phyloP scores from a whole-genome alignment of 2,113 vertebrate genomes.

The Chunga burmeisteri region DNA sequence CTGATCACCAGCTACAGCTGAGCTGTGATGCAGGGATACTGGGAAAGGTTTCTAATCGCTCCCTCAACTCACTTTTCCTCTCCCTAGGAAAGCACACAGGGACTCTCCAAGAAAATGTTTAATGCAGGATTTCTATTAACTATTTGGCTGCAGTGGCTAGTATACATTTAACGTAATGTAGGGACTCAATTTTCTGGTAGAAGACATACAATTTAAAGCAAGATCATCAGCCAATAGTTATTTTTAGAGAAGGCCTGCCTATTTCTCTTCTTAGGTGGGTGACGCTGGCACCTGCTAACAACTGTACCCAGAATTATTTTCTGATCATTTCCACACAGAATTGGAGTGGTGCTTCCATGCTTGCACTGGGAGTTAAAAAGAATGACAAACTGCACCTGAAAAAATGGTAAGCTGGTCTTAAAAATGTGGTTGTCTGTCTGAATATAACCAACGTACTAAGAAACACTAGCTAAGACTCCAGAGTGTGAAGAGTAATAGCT shows the following conservation, averaged over 20 bases:
- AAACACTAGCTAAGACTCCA: neutral
- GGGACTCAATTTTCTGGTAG: neutral
- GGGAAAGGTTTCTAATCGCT: neutral
- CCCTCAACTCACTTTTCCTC: neutral
- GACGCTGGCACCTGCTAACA: neutral
- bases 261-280: neutral
- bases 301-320: neutral
- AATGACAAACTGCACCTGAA: neutral
- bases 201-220: neutral
- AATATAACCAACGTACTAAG: neutral
- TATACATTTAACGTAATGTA: neutral
- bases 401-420: neutral
- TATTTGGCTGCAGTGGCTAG: neutral
- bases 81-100: neutral
- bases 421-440: neutral
- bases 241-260: neutral
- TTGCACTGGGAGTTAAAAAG: neutral
- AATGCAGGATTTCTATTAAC: neutral
- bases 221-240: neutral
- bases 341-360: neutral
- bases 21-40: neutral
- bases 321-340: neutral
- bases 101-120: neutral
- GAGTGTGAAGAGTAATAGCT: neutral
- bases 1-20: neutral